These are phyloP conservation scores for Isotomurus palustris DNA, from an alignment of 2,888 invertebrate species.

Conservation along the genomic window DNA sequence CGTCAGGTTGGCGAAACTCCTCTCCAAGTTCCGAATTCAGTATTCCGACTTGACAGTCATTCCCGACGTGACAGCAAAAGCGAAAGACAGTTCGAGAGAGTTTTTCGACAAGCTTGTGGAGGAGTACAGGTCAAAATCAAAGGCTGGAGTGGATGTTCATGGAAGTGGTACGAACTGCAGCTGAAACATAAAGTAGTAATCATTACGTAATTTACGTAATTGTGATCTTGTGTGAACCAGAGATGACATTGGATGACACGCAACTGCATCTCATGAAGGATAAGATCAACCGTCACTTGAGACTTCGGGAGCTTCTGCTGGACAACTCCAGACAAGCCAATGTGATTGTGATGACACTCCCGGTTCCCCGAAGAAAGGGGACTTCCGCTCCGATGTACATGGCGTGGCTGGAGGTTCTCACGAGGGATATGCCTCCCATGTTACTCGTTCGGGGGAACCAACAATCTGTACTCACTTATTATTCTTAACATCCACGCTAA, in stretches of 20 bases:
- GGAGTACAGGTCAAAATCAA: conserved; percentile 62
- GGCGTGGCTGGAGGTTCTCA: conserved; percentile 94
- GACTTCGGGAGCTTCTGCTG: conserved; percentile 76
- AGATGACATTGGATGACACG: conserved; percentile 55
- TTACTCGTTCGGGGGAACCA: conserved; percentile 81
- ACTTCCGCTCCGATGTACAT: conserved; percentile 89
- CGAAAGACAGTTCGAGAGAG: conserved; percentile 68
- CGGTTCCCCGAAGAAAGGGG: conserved; percentile 87
- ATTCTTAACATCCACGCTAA: conserved; percentile 61
- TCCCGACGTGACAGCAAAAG: conserved; percentile 83
- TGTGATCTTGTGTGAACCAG: conserved; percentile 9
- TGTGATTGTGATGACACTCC: conserved; percentile 91
- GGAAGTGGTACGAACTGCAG: neutral
- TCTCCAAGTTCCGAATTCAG: conserved; percentile 95
- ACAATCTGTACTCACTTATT: conserved; percentile 80
- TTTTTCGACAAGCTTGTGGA: conserved; percentile 76
- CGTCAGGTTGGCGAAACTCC: conserved; percentile 83
- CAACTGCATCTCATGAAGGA: conserved; percentile 76
- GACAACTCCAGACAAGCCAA: conserved; percentile 76
- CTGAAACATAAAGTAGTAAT: neutral
- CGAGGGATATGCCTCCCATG: conserved; percentile 81
- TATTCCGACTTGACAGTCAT: conserved; percentile 90
- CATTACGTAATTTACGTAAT: neutral
- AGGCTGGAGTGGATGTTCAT: conserved; percentile 43
- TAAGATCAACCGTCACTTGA: conserved; percentile 83